Conservation (phyloP, 53 echinoderm and acorn worm species). For the Echinarachnius parma region DNA sequence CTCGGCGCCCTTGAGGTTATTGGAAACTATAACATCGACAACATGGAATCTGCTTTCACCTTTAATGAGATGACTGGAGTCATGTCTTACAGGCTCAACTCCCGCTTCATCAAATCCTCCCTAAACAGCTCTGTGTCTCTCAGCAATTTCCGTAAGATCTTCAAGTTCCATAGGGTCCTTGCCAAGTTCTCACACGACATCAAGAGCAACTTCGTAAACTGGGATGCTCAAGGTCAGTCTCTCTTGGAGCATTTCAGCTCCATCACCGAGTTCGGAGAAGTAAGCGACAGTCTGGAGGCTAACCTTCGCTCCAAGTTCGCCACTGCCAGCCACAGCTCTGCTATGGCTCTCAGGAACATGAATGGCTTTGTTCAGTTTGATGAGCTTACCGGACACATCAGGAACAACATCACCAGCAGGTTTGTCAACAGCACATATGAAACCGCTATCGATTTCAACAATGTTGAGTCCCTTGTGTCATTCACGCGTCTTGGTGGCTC, state of each 20-base stretch:
- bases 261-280: slow-evolving; percentile 22
- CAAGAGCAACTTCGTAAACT: slow-evolving; percentile 40
- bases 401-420: slow-evolving; percentile 48
- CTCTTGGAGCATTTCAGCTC: slow-evolving; percentile 19
- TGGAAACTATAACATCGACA: slow-evolving; percentile 64
- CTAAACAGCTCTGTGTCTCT: slow-evolving; percentile 30
- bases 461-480: slow-evolving; percentile 22
- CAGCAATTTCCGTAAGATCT: slow-evolving; percentile 46
- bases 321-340: slow-evolving; percentile 12
- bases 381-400: slow-evolving; percentile 3
- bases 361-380: slow-evolving; percentile 10
- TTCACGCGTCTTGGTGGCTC: slow-evolving; percentile 39
- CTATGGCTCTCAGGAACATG: slow-evolving; percentile 17
- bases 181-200: slow-evolving; percentile 21
- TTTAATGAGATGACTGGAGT: slow-evolving; percentile 58
- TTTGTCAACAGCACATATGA: slow-evolving; percentile 51
- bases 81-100: slow-evolving; percentile 40
- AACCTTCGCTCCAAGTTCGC: slow-evolving; percentile 17
- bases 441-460: slow-evolving; percentile 23
- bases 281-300: slow-evolving; percentile 20
- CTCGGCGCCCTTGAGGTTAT: slow-evolving; percentile 42
- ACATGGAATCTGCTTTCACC: slow-evolving; percentile 45
- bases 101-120: slow-evolving; percentile 22
- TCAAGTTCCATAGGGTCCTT: slow-evolving; percentile 44
- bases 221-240: slow-evolving; percentile 22